Evolutionary conservation across 2,797 vertebrate species (phyloP).

Genomic region (Catharus ustulatus): DNA sequence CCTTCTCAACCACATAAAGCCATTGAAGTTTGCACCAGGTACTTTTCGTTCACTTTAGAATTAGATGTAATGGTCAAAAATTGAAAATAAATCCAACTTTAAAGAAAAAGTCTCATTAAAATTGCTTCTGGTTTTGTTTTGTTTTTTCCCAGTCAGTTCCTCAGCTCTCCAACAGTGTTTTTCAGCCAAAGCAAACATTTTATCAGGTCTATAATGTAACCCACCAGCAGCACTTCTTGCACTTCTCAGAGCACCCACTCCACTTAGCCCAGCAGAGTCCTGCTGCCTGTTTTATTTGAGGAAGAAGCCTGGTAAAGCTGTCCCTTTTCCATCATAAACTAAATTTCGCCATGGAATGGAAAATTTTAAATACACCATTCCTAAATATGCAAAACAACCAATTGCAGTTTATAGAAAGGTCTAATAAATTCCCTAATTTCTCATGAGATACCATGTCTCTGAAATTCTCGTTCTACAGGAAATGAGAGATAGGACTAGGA

Average conservation of each 20-base stretch:
- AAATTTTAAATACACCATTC: neutral
- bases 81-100: neutral
- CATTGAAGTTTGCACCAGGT: accelerated
- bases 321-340: neutral
- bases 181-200: neutral
- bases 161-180: neutral
- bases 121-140: accelerated
- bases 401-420: neutral
- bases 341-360: neutral
- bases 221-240: neutral
- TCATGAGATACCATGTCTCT: neutral
- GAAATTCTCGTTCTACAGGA: neutral
- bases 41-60: neutral
- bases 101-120: neutral
- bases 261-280: neutral
- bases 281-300: neutral
- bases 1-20: neutral
- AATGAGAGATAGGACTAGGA: neutral
- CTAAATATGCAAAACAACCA: neutral
- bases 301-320: neutral
- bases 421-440: neutral
- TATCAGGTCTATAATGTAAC: neutral
- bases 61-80: neutral
- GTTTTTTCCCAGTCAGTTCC: neutral
- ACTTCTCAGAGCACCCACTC: neutral